These are phyloP conservation scores for Dryobates pubescens DNA, from an alignment of 2,797 vertebrate species.

Conservation along the genomic window DNA sequence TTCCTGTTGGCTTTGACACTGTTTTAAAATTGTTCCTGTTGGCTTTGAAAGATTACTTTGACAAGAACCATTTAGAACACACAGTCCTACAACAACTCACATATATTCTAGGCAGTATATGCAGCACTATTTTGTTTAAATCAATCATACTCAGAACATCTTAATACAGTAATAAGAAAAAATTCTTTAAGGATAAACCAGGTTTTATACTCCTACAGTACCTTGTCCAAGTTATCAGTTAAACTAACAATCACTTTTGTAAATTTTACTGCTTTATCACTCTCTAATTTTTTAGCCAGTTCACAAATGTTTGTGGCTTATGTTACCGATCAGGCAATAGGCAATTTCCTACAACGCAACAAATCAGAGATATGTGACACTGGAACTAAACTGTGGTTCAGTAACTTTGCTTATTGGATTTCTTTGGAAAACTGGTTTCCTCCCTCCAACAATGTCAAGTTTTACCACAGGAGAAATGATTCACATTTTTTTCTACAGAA, in stretches of 20 bases:
- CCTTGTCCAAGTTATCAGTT: neutral
- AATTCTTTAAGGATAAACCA: neutral
- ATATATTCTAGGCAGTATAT: neutral
- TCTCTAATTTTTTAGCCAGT: accelerated
- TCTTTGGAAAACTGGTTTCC: neutral
- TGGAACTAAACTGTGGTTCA: neutral
- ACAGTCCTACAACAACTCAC: neutral
- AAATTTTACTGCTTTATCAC: neutral
- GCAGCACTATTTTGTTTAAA: neutral
- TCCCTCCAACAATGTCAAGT: neutral
- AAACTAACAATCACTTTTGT: neutral
- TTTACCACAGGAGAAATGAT: neutral
- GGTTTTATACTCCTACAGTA: neutral
- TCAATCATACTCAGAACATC: neutral
- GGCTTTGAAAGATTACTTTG: neutral
- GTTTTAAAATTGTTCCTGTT: neutral
- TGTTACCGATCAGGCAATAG: neutral
- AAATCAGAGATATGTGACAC: neutral
- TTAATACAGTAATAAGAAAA: neutral
- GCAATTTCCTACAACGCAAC: neutral
- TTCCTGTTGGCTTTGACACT: neutral
- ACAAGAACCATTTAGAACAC: neutral
- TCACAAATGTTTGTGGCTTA: neutral
- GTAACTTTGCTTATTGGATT: neutral
- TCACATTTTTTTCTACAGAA: neutral